Base-by-base conservation (phyloP, 2,797 vertebrate genomes). In the Phaenicophaeus curvirostris region DNA sequence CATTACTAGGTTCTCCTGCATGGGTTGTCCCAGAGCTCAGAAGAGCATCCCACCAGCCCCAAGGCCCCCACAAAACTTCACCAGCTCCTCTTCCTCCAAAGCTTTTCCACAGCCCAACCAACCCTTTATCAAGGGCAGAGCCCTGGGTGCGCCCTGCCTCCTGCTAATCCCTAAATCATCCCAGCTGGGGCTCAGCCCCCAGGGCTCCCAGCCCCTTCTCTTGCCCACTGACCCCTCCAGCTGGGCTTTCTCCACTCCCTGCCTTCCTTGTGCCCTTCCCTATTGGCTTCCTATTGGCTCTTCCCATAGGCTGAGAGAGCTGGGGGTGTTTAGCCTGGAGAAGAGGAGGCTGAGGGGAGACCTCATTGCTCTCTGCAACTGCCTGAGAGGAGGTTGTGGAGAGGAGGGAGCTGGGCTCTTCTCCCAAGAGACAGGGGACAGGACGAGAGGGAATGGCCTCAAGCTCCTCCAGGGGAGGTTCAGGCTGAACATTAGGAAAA, bases 31-130 rank as follows among this genome's bases (percentile, higher is more conserved):
- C 15, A 9, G 42, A 53, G 10, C 37, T 42, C 24, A 8, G 3
- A 57, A 11, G 1, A 41, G 7, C 39, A 27, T 2, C 41, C 24
- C 6, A 14, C 61, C 21, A 35, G 44, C 21, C 8, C 20, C 21
- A 4, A 8, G 4, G 2, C 3, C 31, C 11, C 33, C 5, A 0
- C 23, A 15, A 0, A 5, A 15, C 46, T 14, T 7, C 42, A 24
- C 18, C 61, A 39, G 21, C 46, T 25, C 13, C 51, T 67, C 37
- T 21, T 19, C 48, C 28, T 11, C 4, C 37, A 30, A 20, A 78
- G 1, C 57, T 10, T 13, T 7, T 3, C 19, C 0, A 0, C 3
- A 2, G 3, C 0, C 3, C 23, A 8, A 4, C 17, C 72, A 53
- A 20, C 31, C 24, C 41, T 16, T 62, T 50, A 33, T 28, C 21